Evolutionary conservation across 30 jellyfish, hydroid and myxozoan species (phyloP), one percentile per base, ranked within the genome.

Genomic region (Morbakka virulenta): DNA sequence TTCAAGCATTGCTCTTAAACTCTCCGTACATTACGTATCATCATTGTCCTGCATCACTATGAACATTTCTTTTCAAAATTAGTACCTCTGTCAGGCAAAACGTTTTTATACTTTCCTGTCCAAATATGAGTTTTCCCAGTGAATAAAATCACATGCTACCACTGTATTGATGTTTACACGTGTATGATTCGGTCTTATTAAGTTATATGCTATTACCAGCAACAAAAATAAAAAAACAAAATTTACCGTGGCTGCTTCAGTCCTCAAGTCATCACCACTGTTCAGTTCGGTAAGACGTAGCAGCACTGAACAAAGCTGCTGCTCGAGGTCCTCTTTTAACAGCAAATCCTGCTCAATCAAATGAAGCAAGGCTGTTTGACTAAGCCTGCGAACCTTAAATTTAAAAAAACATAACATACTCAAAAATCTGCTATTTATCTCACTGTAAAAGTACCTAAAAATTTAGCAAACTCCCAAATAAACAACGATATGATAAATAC

Each of bases 241-340:
- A 22, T 82, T 65, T 76, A 91, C 98, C 68, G 96, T 82, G 30
- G 85, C 95, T 1, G 98, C 96, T 70, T 91, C 98, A 2, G 98
- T 91, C 21, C 98, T 64, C 50, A 84, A 91, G 35, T 91, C 98
- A 51, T 91, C 98, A 29, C 95, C 94, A 62, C 95, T 91, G 63
- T 83, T 95, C 27, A 89, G 95, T 64, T 91, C 98, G 1, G 96
- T 79, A 52, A 91, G 81, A 51, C 79, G 94, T 67, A 91, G 28
- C 13, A 91, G 83, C 53, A 91, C 96, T 0, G 95, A 94, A 52
- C 96, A 83, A n/a, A 91, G 89, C 32, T 91, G 98, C 26, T 51
- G 70, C 80, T 91, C 98, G n/a, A 85, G 92, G 52, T 91, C 98
- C 49, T 73, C 94, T 27, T 88, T 87, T 17, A 82, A 76, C 52